Conservation (phyloP, 2,113 vertebrate species). For the Charina bottae region DNA sequence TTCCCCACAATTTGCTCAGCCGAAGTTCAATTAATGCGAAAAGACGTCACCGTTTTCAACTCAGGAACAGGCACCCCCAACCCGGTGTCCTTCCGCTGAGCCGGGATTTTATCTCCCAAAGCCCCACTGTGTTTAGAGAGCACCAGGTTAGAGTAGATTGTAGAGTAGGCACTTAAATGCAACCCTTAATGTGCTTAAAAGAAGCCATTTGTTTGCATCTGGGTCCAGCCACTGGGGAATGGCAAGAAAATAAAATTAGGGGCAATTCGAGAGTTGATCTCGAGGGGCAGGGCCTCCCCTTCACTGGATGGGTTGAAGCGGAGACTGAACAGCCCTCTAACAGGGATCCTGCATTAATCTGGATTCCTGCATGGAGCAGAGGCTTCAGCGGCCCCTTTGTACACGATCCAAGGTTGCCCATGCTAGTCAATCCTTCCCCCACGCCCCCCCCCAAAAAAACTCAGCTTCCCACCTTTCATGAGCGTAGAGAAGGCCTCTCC, state of each 20-base stretch:
- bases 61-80: not conserved
- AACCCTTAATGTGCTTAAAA: not conserved
- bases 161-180: not conserved
- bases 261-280: not conserved
- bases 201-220: not conserved
- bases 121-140: too few relatives aligned
- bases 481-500: conserved; percentile 81
- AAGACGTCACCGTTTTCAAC: not conserved
- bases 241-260: not conserved
- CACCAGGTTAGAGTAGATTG: too few relatives aligned
- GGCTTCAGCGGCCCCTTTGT: too few relatives aligned
- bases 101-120: too few relatives aligned
- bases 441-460: too few relatives aligned
- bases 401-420: not conserved
- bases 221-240: not conserved
- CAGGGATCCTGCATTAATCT: not conserved
- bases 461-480: conserved; percentile 72
- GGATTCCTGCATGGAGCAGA: not conserved
- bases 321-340: not conserved
- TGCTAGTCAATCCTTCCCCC: too few relatives aligned
- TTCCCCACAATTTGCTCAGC: not conserved
- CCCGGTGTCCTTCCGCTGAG: too few relatives aligned
- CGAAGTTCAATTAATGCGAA: not conserved
- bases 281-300: not conserved
- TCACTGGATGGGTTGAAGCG: not conserved